Percentiles rank a stretch among this genome's conserved stretches.
Evolutionary conservation across 2,113 vertebrate species (phyloP).

Genomic region (Eonycteris spelaea): DNA sequence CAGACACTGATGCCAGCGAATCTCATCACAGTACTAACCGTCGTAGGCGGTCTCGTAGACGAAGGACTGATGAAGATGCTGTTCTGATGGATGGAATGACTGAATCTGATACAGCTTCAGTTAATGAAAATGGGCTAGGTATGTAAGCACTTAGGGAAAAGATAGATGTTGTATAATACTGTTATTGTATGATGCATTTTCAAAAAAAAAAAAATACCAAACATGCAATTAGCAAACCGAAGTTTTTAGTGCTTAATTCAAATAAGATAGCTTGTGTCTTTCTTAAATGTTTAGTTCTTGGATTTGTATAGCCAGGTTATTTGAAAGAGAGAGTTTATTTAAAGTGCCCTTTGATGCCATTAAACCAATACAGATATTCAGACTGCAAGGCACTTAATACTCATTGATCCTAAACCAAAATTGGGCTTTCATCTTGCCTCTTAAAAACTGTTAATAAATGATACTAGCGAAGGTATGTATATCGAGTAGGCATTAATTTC

Average conservation of each 20-base stretch:
- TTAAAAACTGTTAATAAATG: not conserved
- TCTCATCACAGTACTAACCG: conserved; percentile 93
- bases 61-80: conserved; percentile 95
- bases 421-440: not conserved
- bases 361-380: conserved; percentile 11
- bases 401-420: conserved; percentile 15
- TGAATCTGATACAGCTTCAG: conserved; percentile 96
- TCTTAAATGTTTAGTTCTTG: conserved; percentile 38
- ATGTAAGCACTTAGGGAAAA: conserved; percentile 77
- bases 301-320: conserved; percentile 27
- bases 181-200: not conserved
- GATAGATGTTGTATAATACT: not conserved
- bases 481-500: conserved; percentile 21
- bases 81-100: conserved; percentile 96
- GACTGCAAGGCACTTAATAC: not conserved
- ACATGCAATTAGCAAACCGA: not conserved
- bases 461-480: not conserved
- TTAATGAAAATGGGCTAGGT: conserved; percentile 98
- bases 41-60: conserved; percentile 93
- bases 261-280: conserved; percentile 15
- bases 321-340: conserved; percentile 29
- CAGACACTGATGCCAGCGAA: conserved; percentile 96
- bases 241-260: conserved; percentile 47
- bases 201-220: not conserved
- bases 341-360: conserved; percentile 43